Evolutionary conservation across 2,797 vertebrate species (phyloP), one percentile per base, ranked within the genome.

Genomic region (Muscicapa comitata): DNA sequence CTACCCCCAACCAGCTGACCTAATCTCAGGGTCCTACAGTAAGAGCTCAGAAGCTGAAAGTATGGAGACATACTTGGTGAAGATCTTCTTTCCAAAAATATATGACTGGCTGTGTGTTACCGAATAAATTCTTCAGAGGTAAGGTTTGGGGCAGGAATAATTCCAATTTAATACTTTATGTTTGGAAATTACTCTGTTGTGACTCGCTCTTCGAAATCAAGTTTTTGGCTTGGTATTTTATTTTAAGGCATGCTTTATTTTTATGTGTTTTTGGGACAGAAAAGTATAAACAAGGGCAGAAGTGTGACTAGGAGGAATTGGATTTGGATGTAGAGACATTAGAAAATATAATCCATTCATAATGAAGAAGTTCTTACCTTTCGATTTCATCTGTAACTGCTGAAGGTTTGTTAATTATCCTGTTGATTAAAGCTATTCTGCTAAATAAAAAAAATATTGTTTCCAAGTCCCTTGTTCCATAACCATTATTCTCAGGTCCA

Each of bases 341-440:
- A 9, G 9, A 45, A 51, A 71, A 63, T 14, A 11, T 4, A 71
- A 35, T 40, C 21, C 7, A 12, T 7, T 35, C 9, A 25, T 42
- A 70, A 73, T 26, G 9, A 63, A 55, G 35, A 54, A 7, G 10
- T 25, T 75, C 97, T 98, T 97, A 98, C 98, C 98, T 98, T 90
- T 94, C 70, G 10, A 26, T 63, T 91, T 92, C 94, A 78, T 42
- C 86, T 63, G 89, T 35, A 62, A 86, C 48, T 77, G 95, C 88
- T 73, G 96, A 95, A 86, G 98, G 96, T 71, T 68, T 76, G 54
- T 93, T 97, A 76, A 98, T 92, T 90, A 97, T 71, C 59, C 94
- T 96, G 94, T 88, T 97, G 88, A 98, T 96, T 79, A 97, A 80
- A 96, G 96, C 92, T 35, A 98, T 74, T 94, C 95, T 97, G 70